Base-by-base conservation (phyloP, 2,888 invertebrate genomes). In the Sinelater perroti region DNA sequence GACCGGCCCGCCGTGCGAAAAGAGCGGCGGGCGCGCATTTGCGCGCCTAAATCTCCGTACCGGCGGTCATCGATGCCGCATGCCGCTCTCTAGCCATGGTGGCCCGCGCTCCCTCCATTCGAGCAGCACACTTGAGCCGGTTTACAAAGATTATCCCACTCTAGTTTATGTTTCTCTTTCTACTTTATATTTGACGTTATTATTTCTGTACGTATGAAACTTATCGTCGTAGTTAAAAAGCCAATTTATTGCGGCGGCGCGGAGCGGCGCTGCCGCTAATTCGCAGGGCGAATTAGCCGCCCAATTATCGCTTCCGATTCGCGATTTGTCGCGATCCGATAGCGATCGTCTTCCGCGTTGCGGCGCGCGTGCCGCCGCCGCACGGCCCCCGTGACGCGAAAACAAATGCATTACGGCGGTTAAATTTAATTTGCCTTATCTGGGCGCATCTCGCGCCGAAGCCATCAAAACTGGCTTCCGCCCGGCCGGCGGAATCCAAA, bases 121-220 rank as follows among this genome's bases (percentile, higher is more conserved):
- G 69, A 72, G 71, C 69, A 69, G 57, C 63, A 69, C 72, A 71
- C 70, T 71, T 70, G 70, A 74, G 72, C 72, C 70, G 72, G 72
- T 72, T 73, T 72, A 71, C 69, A 67, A 72, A 72, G 72, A 73
- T 73, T 74, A 74, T 71, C 72, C 71, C 69, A 73, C 71, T 74
- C 69, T 68, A 70, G 65, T 71, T 70, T 71, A 69, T 75, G 67
- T 73, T 68, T 73, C 75, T 75, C 74, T 73, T 70, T 75, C 73
- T 74, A 69, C 67, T 70, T 70, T 71, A 61, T 69, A 66, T 67
- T 67, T 68, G 65, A 67, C 67, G 67, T 68, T 71, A 68, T 71
- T 71, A 72, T 71, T 72, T 69, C 70, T 69, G 61, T 64, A 70
- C 67, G 66, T 67, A 62, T 63, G 60, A 67, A 71, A 70, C 65